Evolutionary conservation across 2,113 vertebrate species (phyloP), one percentile per base, ranked within the genome.

Genomic region (Carlito syrichta): DNA sequence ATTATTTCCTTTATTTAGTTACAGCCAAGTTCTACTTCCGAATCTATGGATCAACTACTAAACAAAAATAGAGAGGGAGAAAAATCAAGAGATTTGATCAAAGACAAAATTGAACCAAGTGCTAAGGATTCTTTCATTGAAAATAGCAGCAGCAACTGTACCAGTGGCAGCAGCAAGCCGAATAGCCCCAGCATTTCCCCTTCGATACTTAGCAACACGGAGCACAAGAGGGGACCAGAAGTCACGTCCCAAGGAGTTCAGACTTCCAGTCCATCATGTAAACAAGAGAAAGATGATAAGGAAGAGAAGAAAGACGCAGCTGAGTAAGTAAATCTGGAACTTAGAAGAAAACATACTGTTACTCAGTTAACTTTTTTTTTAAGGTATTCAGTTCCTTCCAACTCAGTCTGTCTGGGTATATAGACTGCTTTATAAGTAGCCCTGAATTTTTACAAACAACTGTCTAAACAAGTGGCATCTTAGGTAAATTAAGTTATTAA

Each of bases 231-330:
- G 97, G 99, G 99, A 7, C 99, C 99, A 0, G 99, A 99, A 93
- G 99, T 99, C 97, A 99, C 99, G 12, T 99, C 99, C 35, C 99
- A 99, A 96, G 99, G 99, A 38, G 99, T 99, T 32, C 99, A 99
- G 98, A 99, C 99, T 12, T 99, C 99, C 0, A 98, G 99, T 69
- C 99, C 99, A 83, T 98, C 99, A 38, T 98, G 97, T 93, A 99
- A 99, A 97, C 99, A 99, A 69, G 99, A 99, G 43, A 99, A 99
- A 66, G 99, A 99, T 50, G 99, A 99, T 71, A 99, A 99, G 98
- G 99, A 99, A 62, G 99, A 99, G 95, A 99, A 99, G 97, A 99
- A 99, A 92, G 99, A 99, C 8, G 98, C 99, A 89, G 98, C 99
- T 90, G 99, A 99, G 99, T 99, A 98, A 99, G 99, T 99, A 97